Evolutionary conservation across 2,888 invertebrate genomes (phyloP), one percentile per base, ranked within the genome.

Genomic region (Prostheceraeus crozeri): DNA sequence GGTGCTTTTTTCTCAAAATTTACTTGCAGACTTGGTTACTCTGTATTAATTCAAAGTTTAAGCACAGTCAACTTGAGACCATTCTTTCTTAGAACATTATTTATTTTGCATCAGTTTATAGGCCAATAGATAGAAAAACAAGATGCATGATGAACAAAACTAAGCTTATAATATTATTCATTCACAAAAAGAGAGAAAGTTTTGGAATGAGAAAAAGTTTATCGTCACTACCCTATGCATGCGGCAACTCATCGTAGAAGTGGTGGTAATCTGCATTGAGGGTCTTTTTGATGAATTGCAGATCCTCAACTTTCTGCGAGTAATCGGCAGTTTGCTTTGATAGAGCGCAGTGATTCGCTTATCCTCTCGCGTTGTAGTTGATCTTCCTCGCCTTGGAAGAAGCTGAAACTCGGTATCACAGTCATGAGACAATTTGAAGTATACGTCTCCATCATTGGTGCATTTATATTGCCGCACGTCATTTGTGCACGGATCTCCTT

Each of bases 401-500:
- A 21, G n/a, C n/a, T 6, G n/a, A 21, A 40, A 40, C 19, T 21
- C 40, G 16, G 19, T 21, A 14, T 40, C 6, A 40, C 16, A 21
- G 19, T 40, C 40, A 40, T 40, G 40, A 4, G 40, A 16, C 6
- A n/a, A 4, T 40, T 40, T 40, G 40, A 16, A 40, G 4, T 8
- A n/a, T 8, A 40, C 19, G n/a, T 4, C 14, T 6, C 40, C 40
- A 40, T 40, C 40, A 4, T 14, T 40, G 14, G 16, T 21, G 19
- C 40, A 40, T 40, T 40, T 4, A n/a, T 40, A 40, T 40, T 40
- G 40, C n/a, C 19, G 14, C 8, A 40, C 40, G 4, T 40, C 40
- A 4, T 16, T 21, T 14, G 19, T 21, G 4, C 40, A 21, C 19
- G 19, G 19, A n/a, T 21, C 40, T 40, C n/a, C 40, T 4, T 16